A percentile compares a stretch with the other conserved stretches of the same genome.
Conservation (phyloP, 2,888 invertebrate species). For the Melikaiella ostensackeni region DNA sequence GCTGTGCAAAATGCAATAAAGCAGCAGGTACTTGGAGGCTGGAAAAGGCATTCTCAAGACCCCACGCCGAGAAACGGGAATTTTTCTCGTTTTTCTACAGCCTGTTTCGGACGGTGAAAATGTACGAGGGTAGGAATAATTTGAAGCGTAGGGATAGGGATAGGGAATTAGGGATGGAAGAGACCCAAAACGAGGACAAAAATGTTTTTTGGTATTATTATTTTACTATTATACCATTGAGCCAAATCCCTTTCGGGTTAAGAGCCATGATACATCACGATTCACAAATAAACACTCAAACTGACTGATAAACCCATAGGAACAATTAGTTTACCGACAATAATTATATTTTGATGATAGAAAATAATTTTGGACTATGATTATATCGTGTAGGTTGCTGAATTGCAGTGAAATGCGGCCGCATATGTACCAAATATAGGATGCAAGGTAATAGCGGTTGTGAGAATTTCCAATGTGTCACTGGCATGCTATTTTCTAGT, state of each 20-base stretch:
- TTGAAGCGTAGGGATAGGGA: too few relatives aligned
- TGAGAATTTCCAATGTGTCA: conserved; percentile 11
- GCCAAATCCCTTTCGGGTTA: too few relatives aligned
- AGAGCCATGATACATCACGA: too few relatives aligned
- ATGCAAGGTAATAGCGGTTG: conserved; percentile 10
- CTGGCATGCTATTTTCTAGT: conserved; percentile 11
- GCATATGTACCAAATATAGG: conserved; percentile 6
- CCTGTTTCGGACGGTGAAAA: not conserved
- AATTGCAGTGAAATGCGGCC: not conserved
- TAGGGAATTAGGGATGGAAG: not conserved
- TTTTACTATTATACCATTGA: too few relatives aligned
- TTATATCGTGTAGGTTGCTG: not conserved
- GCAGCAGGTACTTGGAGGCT: not conserved
- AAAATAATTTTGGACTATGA: too few relatives aligned
- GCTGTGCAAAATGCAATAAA: not conserved
- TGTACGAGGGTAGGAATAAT: not conserved
- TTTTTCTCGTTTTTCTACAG: not conserved
- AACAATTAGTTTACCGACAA: too few relatives aligned
- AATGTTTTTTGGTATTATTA: too few relatives aligned
- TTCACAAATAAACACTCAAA: too few relatives aligned
- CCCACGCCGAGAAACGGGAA: not conserved
- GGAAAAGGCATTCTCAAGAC: not conserved
- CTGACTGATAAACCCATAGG: too few relatives aligned
- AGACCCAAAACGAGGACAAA: too few relatives aligned
- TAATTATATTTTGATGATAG: too few relatives aligned